Evolutionary conservation across 2,888 invertebrate genomes (phyloP), one percentile per base, ranked within the genome.

Genomic region (Dryobota labecula): DNA sequence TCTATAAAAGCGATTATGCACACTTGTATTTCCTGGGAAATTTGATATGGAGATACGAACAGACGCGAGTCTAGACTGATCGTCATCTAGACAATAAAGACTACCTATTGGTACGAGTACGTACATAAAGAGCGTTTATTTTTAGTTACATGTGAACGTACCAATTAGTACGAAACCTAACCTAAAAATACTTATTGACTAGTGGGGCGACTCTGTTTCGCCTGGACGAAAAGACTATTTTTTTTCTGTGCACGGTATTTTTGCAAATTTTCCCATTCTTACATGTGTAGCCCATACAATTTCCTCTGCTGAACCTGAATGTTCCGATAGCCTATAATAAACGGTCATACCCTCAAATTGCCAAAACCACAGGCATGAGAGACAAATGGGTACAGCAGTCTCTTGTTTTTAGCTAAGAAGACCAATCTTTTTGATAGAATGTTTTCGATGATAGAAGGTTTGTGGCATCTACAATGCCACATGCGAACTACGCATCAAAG

Each of bases 141-240:
- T 89, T 89, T 90, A 91, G 88, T 79, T 81, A 87, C 91, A 87
- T 91, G 90, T 89, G 89, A 92, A 90, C 87, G 80, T 83, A 82
- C 71, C 87, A 86, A 89, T 90, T 89, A 89, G 87, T 78, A 80
- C 36, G 66, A 72, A 81, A 67, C 70, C 68, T 81, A 82, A 72
- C 41, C 62, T 82, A 79, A 84, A 83, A 76, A 80, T 65, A 80
- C 71, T 71, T 41, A 36, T 41, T 75, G 33, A 70, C 69, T 70
- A 63, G 54, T 24, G 4, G 9, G 27, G 47, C 33, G 11, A 33
- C 56, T n/a, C 60, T 24, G 64, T 70, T 78, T 63, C 15, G 9
- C 27, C 49, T 63, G 24, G 6, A 15, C 7, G 20, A n/a, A 3
- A 38, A 30, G 11, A n/a, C 30, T 24, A 1, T n/a, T 18, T 11